Evolutionary conservation across 2,888 invertebrate genomes (phyloP), one percentile per base, ranked within the genome.

Genomic region (Schizotus pectinicornis): DNA sequence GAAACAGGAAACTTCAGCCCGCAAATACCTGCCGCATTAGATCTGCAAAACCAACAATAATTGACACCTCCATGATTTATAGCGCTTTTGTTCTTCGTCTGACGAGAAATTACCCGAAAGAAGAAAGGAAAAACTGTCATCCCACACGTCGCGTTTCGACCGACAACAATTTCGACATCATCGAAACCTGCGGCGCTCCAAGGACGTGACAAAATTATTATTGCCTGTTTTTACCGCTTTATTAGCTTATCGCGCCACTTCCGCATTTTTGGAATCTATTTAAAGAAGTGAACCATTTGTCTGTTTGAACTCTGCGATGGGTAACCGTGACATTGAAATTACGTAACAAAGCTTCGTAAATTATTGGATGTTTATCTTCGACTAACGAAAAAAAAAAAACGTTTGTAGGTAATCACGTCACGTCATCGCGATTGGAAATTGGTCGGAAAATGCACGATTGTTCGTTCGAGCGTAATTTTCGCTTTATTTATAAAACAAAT

Each of bases 261-360:
- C 52, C 52, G 52, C 52, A 52, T 52, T 43, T 36, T 52, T 52
- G 41, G n/a, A 14, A 22, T 35, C 46, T 34, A 38, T 31, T 38
- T 38, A 32, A 22, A 41, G 34, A 43, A 30, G 22, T 52, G 37
- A 37, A 36, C 36, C 22, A 43, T 52, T 42, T 43, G 52, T 37
- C 43, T 30, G 35, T 46, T 45, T 46, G 14, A 45, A 53, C 42
- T 37, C 37, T 32, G 37, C 11, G 43, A 42, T 43, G 11, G 42
- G 8, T 41, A 53, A 33, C 53, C 53, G 32, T 53, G 53, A 53
- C 53, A 53, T 45, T 53, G 53, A 13, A 22, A 31, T 45, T 42
- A 46, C 33, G 53, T 46, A 53, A 53, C 33, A 33, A 22, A 22
- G 22, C 22, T 3, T 22, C 22, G 22, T 22, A 22, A n/a, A 22